Evolutionary conservation across 2,113 vertebrate genomes (phyloP), one percentile per base, ranked within the genome.

Genomic region (Calyptommatus sinebrachiatus): DNA sequence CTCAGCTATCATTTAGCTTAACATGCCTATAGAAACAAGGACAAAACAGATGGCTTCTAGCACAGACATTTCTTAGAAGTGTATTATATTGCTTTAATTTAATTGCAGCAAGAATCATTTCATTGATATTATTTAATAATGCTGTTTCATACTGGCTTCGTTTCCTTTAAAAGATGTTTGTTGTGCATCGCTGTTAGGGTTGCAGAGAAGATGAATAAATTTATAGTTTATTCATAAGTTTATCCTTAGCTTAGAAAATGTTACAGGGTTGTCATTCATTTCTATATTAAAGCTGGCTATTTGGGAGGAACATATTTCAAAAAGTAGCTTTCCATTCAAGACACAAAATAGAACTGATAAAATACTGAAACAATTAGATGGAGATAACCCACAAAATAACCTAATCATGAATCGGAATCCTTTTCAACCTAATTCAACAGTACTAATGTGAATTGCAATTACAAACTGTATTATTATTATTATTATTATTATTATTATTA

Each of bases 1-100:
- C 89, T 84, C 89, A 83, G 84, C 82, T 57, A 41, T 73, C 22
- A 80, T 5, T 46, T 28, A 83, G 65, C 87, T 85, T 69, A 77
- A 81, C 46, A 41, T 2, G 28, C 50, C 72, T 88, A 41, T 11
- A 46, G 80, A 78, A 78, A 35, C 24, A 28, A 4, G 1, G 78
- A 79, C 60, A 41, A 87, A 80, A 35, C 18, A 20, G 31, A 83
- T 61, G 61, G 79, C 79, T 18, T 24, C 1, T 85, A 86, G 73
- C 62, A 57, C 46, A 71, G 35, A 81, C 71, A 81, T 20, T 41
- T 80, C 7, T 68, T 76, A 28, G 3, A 0, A 68, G 10, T 21
- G 86, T 26, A 74, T 61, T 29, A 35, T 73, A 73, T 22, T 60
- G 53, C 20, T 24, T 61, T 73, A 61, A 31, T 73, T 57, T 53